Evolutionary conservation across 2,113 vertebrate genomes (phyloP), one percentile per base, ranked within the genome.

Genomic region (Tichodroma muraria): DNA sequence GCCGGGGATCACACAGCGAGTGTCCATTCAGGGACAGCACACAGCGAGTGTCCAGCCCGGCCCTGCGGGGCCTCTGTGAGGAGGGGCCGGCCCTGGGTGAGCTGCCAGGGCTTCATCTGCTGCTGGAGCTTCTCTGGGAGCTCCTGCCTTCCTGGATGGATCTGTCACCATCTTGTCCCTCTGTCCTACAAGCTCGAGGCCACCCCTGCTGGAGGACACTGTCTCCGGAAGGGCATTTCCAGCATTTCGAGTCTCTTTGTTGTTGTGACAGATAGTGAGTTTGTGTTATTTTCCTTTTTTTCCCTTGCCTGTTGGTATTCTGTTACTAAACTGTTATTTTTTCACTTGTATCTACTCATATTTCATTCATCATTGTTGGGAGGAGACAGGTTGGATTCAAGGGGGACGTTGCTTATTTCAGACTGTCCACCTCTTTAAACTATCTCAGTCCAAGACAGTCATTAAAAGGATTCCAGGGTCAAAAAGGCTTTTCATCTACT

Each of bases 151-250:
- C 54, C 45, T 1, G 2, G 7, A 60, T 3, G 21, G 27, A 49
- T 31, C 56, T 31, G 12, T 9, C 7, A 15, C 21, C n/a, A 19
- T 24, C 44, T 11, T 3, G 10, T 38, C 21, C 35, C 28, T 50
- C 10, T 11, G 24, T 17, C 44, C 30, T 15, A 19, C 18, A 15
- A 40, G 30, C 9, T 44, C 3, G 0, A 70, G 44, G 9, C 44
- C 3, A 1, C 20, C 45, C 19, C 31, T 70, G 54, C 15, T 20
- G 19, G 44, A n/a, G n/a, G n/a, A 18, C 35, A n/a, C 2, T 0
- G 15, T 35, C 45, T 35, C 27, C 21, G 56, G 31, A 61, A 37
- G 38, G 27, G 17, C 38, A 52, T 31, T 45, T 35, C 8, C 9
- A 6, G 24, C 15, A 23, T 20, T 54, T 31, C 3, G 2, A 15